Percentiles rank a stretch among this genome's conserved stretches.
These are phyloP conservation scores for Dromiciops gliroides DNA, from an alignment of 2,113 vertebrate genomes.

Conservation along the genomic window DNA sequence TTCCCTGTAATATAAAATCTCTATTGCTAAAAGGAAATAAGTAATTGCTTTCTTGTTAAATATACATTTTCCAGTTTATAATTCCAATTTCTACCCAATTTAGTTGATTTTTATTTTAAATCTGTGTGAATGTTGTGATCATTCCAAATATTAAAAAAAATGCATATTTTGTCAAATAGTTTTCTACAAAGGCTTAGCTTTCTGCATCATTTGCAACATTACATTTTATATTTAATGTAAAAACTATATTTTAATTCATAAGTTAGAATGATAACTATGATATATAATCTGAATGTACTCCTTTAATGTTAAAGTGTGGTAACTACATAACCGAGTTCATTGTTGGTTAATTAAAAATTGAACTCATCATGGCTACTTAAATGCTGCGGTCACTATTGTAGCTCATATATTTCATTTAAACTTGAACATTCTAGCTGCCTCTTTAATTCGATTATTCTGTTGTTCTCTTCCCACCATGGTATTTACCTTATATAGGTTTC, in stretches of 20 bases:
- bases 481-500: not conserved
- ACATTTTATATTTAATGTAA: constrained; percentile 41
- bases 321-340: not conserved
- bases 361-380: not conserved
- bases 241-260: not conserved
- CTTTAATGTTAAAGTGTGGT: not conserved
- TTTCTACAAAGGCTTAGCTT: constrained; percentile 48
- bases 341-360: not conserved
- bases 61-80: constrained; percentile 47
- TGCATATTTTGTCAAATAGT: constrained; percentile 40
- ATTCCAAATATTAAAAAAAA: constrained; percentile 37
- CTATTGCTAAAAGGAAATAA: constrained; percentile 42
- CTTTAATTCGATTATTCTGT: not conserved
- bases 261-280: constrained; percentile 9
- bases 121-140: constrained; percentile 65
- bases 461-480: not conserved
- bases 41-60: constrained; percentile 50
- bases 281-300: not conserved
- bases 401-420: not conserved
- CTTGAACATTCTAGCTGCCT: not conserved
- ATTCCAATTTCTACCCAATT: constrained; percentile 49
- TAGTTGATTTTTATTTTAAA: constrained; percentile 47
- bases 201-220: constrained; percentile 1
- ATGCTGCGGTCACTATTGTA: not conserved
- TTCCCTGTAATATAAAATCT: constrained; percentile 52